Base-by-base conservation (phyloP, 1,140 invertebrate species). In the Homarus americanus region DNA sequence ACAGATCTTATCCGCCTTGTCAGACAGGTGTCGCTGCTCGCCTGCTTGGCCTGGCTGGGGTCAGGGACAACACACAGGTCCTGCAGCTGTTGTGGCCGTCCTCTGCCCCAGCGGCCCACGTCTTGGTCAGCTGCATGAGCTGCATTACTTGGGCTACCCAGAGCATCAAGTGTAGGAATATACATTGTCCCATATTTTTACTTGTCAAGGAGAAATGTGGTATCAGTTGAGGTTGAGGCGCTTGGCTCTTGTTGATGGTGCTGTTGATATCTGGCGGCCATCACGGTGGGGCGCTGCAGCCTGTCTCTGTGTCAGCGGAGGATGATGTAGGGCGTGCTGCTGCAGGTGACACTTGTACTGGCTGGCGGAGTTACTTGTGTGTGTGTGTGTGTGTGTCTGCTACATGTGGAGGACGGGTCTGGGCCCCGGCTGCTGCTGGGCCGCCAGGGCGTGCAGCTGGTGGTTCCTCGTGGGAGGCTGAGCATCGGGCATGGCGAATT, bases 401-500 rank as follows among this genome's bases (percentile, higher is more conserved):
- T 76, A 83, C 88, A 90, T 90, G 38, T 90, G 88, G 20, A 84
- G 69, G 17, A 78, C 80, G 72, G 82, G 75, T 28, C 89, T 53
- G 58, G 73, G 89, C 5, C 63, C 63, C 24, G 86, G 86, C 75
- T 84, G 80, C 49, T 88, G 90, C 49, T 85, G 87, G n/a, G 91
- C 41, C 36, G 87, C 86, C 9, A 93, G 78, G 49, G 92, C 63
- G 41, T 91, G 85, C 2, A 93, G 76, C 66, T 93, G 92, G 90
- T 93, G 89, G 78, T 53, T 91, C 24, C 92, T 72, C 41, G 92
- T 89, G 28, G 92, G 92, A 20, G 86, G 92, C 44, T 84, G 92
- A 5, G 92, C 97, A 94, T 98, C 97, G 32, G 98, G 98, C 93
- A 99, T 94, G 40, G 97, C 97, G 94, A 98, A 99, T 91, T 96